Conservation (phyloP, 2,888 invertebrate genomes). For the Cyclophora punctaria region DNA sequence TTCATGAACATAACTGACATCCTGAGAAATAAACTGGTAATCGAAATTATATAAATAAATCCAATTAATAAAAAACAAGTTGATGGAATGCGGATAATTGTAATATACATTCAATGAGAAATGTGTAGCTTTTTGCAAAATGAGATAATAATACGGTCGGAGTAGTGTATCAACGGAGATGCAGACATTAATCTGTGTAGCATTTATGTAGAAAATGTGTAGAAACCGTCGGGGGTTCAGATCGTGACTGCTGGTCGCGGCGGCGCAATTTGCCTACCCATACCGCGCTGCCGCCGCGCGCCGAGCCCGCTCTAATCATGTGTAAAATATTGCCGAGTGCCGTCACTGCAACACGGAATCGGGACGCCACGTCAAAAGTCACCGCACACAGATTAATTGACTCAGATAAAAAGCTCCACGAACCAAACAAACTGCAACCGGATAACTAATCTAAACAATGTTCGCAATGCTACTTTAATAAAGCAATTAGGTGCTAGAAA, state of each 20-base stretch:
- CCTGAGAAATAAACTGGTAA: slow-evolving; percentile 29
- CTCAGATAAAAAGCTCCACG: slow-evolving; percentile 48
- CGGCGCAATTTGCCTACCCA: slow-evolving; percentile 74
- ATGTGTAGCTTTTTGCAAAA: slow-evolving; percentile 4
- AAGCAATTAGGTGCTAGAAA: no score
- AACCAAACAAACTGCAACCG: slow-evolving; percentile 22
- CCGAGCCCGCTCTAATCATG: slow-evolving; percentile 62
- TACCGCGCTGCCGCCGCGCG: slow-evolving; percentile 59
- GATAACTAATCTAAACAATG: slow-evolving; percentile 19
- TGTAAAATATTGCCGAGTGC: slow-evolving; percentile 69
- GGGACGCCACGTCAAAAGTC: slow-evolving; percentile 60
- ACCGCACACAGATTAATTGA: slow-evolving; percentile 60
- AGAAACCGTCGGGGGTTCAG: slow-evolving; percentile 69
- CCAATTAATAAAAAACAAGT: slow-evolving; percentile 7
- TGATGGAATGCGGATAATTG: slow-evolving; percentile 4
- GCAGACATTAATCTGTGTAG: slow-evolving; percentile 63
- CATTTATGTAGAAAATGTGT: slow-evolving; percentile 70
- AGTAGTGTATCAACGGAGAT: slow-evolving; percentile 40
- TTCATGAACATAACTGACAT: slow-evolving; percentile 39
- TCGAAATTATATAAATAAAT: no score
- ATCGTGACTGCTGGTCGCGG: slow-evolving; percentile 71
- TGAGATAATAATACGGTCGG: slow-evolving; percentile 11
- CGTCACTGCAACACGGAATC: slow-evolving; percentile 61
- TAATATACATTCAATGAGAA: slow-evolving; percentile 1
- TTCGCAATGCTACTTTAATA: no score